phyloP scores from a whole-genome alignment of 2,113 vertebrate species.

The Pitta sordida region DNA sequence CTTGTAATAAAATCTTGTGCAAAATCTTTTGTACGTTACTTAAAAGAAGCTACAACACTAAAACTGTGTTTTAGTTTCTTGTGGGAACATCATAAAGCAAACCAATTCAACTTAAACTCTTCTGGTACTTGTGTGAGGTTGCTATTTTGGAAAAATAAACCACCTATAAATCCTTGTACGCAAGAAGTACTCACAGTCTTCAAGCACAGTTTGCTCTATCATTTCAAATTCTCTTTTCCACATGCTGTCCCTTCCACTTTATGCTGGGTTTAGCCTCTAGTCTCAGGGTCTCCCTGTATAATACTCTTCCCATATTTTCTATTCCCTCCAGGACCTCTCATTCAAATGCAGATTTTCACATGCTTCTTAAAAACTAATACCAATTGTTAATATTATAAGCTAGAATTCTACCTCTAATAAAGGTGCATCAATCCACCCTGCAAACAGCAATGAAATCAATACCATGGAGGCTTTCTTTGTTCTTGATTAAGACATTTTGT shows the following conservation, averaged over 20 bases:
- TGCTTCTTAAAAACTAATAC: background rate
- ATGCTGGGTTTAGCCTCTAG: background rate
- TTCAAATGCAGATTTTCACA: background rate
- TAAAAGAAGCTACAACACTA: background rate
- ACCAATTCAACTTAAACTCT: background rate
- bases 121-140: background rate
- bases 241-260: background rate
- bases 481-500: background rate
- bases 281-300: background rate
- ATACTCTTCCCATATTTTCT: background rate
- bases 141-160: background rate
- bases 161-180: background rate
- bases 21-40: background rate
- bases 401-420: background rate
- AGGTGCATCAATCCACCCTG: background rate
- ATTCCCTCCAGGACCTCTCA: background rate
- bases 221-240: background rate
- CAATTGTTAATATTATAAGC: background rate
- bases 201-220: background rate
- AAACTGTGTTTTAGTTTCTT: background rate
- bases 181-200: background rate
- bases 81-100: background rate
- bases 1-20: background rate
- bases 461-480: background rate
- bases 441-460: background rate